Evolutionary conservation across 2,888 invertebrate genomes (phyloP).

Genomic region (Ectemnius cavifrons): DNA sequence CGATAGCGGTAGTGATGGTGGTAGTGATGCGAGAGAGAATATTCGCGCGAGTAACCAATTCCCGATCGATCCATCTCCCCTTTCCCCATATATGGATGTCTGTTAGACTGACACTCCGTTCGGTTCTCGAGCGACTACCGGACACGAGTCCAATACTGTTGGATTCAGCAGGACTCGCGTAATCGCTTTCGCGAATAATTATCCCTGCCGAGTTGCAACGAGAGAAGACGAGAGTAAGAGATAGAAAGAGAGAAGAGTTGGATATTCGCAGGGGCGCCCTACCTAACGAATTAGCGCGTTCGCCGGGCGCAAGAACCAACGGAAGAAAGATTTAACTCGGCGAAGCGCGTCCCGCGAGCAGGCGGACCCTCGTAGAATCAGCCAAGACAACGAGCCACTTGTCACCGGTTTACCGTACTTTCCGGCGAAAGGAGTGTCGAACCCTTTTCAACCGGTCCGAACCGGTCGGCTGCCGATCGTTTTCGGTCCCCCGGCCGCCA

Average conservation of each 20-base stretch:
- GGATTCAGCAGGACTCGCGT: neutral
- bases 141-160: neutral
- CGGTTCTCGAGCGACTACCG: neutral
- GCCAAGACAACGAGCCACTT: slow-evolving; percentile 47
- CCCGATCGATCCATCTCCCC: slow-evolving; percentile 4
- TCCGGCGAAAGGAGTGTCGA: slow-evolving; percentile 52
- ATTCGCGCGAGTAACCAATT: neutral
- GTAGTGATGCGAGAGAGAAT: no score
- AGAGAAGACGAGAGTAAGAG: neutral
- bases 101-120: neutral
- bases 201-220: neutral
- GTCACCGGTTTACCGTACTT: slow-evolving; percentile 51
- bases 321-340: slow-evolving; percentile 8
- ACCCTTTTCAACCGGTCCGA: slow-evolving; percentile 58
- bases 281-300: slow-evolving; percentile 5
- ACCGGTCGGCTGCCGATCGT: slow-evolving; percentile 54
- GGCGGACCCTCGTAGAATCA: slow-evolving; percentile 22
- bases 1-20: no score
- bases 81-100: slow-evolving; percentile 2
- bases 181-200: neutral
- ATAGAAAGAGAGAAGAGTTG: no score
- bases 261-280: neutral
- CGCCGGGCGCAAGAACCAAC: neutral
- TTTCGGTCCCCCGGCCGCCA: slow-evolving; percentile 35
- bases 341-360: neutral